Evolutionary conservation across 2,113 vertebrate genomes (phyloP).

Genomic region (Baryphthengus martii): DNA sequence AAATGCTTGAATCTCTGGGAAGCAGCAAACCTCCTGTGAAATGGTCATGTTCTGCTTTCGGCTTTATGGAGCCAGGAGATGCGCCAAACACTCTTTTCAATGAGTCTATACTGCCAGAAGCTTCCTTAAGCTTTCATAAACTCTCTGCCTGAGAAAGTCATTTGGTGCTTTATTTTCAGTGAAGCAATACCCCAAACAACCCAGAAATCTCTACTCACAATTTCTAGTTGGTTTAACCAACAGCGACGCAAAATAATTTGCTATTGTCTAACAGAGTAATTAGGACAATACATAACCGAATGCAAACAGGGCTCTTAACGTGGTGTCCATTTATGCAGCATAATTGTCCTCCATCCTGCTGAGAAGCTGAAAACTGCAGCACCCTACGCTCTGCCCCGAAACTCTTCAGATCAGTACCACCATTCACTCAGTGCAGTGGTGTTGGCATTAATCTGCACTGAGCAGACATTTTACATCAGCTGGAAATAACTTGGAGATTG

Average conservation of each 20-base stretch:
- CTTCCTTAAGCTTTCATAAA: not conserved
- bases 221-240: not conserved
- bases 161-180: not conserved
- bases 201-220: not conserved
- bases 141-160: not conserved
- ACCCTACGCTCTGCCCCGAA: too few species aligned
- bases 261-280: not conserved
- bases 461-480: not conserved
- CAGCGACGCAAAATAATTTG: not conserved
- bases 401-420: not conserved
- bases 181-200: not conserved
- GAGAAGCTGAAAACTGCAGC: not conserved
- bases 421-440: accelerated
- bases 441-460: not conserved
- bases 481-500: not conserved
- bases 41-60: not conserved
- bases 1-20: not conserved
- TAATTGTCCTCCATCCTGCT: not conserved
- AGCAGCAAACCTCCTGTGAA: not conserved
- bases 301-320: not conserved
- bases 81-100: not conserved
- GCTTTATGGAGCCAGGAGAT: not conserved
- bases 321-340: accelerated
- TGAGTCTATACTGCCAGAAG: not conserved
- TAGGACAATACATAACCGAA: not conserved